Percentiles rank a stretch among this genome's conserved stretches.
These are phyloP conservation scores for Procambarus virginalis DNA, from an alignment of 1,140 invertebrate species.

Conservation along the genomic window DNA sequence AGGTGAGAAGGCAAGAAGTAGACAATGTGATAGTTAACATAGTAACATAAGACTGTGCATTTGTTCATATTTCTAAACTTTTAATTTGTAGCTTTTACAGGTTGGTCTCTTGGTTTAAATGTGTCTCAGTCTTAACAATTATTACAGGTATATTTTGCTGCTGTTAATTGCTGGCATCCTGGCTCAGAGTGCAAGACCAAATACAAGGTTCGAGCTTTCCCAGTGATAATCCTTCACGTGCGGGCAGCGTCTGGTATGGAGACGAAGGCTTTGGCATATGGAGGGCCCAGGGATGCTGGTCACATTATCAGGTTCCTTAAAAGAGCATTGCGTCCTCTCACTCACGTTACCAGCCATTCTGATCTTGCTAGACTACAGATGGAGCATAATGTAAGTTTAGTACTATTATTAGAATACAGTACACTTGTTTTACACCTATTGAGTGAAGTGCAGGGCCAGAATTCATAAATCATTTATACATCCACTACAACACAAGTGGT, in stretches of 20 bases:
- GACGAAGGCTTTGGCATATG: constrained; percentile 51
- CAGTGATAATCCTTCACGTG: constrained; percentile 38
- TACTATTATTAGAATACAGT: neutral
- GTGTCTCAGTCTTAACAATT: neutral
- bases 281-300: constrained; percentile 21
- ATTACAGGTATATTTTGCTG: constrained; percentile 57
- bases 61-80: too few relatives aligned
- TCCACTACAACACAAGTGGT: too few relatives aligned
- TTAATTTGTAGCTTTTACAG: too few relatives aligned
- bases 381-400: constrained; percentile 42
- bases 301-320: constrained; percentile 52
- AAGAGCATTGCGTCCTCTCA: constrained; percentile 27
- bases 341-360: constrained; percentile 36
- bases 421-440: neutral
- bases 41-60: too few relatives aligned
- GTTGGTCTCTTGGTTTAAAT: too few relatives aligned
- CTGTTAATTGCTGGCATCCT: constrained; percentile 60
- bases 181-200: constrained; percentile 35
- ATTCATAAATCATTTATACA: too few relatives aligned
- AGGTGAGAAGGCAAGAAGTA: too few relatives aligned
- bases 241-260: constrained; percentile 38
- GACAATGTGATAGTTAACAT: too few relatives aligned
- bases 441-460: too few relatives aligned
- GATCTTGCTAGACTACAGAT: constrained; percentile 57
- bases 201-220: constrained; percentile 57